Conservation (phyloP, 2,113 vertebrate genomes). For the Sceloporus tristichus region DNA sequence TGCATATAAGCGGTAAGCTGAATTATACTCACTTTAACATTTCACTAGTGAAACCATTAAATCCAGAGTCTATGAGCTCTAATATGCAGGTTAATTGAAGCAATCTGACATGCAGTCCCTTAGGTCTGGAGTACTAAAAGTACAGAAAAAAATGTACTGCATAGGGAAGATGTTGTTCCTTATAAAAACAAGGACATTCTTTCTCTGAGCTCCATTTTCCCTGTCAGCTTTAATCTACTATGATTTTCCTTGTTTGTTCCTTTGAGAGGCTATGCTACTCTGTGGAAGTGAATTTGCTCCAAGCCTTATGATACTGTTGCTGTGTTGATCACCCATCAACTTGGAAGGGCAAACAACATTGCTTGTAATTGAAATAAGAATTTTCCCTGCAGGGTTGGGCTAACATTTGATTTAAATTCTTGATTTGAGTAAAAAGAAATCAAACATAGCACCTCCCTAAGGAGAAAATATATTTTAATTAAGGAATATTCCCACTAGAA, state of each 20-base stretch:
- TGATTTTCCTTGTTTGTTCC: constrained; percentile 17
- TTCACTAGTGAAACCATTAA: constrained; percentile 48
- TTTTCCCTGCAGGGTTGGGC: constrained; percentile 18
- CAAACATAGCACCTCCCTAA: constrained; percentile 8
- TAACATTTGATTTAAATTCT: constrained; percentile 33
- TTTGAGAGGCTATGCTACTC: constrained; percentile 41
- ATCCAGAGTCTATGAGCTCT: constrained; percentile 36
- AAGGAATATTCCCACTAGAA: constrained; percentile 33
- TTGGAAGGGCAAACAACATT: not conserved
- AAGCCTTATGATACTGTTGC: constrained; percentile 20
- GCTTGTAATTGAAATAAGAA: not conserved
- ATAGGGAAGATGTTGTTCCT: constrained; percentile 35
- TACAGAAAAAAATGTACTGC: constrained; percentile 39
- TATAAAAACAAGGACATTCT: constrained; percentile 40
- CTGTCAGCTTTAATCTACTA: constrained; percentile 47
- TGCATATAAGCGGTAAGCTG: constrained; percentile 23
- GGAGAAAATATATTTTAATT: constrained; percentile 29
- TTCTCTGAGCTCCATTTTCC: constrained; percentile 35
- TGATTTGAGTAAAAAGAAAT: constrained; percentile 34
- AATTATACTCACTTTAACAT: constrained; percentile 47
- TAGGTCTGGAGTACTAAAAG: constrained; percentile 39
- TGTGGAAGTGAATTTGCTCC: constrained; percentile 53
- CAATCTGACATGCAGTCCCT: constrained; percentile 41
- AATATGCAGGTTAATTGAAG: constrained; percentile 64
- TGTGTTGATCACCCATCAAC: not conserved